Conservation (phyloP, 2,888 invertebrate species). For the Tinea semifulvella region DNA sequence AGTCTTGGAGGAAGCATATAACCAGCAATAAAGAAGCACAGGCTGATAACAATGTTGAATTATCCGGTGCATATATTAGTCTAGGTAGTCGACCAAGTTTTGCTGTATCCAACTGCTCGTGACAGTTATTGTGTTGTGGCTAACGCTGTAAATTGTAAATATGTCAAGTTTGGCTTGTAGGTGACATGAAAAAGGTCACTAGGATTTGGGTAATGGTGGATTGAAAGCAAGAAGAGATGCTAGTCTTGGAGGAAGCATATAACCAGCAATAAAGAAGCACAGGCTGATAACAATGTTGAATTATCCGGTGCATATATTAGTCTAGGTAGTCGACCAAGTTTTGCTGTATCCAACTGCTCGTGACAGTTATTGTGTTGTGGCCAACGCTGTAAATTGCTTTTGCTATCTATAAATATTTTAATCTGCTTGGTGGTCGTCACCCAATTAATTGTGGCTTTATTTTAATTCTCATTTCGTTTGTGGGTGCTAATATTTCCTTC, state of each 20-base stretch:
- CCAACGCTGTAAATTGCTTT: slow-evolving; percentile 60
- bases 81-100: not conserved
- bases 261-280: too few species aligned
- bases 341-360: slow-evolving; percentile 32
- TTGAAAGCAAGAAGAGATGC: too few species aligned
- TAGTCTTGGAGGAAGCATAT: too few species aligned
- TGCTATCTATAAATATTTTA: slow-evolving; percentile 62
- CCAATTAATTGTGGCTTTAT: slow-evolving; percentile 58
- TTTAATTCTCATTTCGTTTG: slow-evolving; percentile 24
- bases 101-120: slow-evolving; percentile 34
- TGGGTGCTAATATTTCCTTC: not conserved
- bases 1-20: too few species aligned
- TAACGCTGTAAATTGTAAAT: slow-evolving; percentile 59
- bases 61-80: too few species aligned
- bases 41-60: too few species aligned
- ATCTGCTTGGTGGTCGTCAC: slow-evolving; percentile 58
- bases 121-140: slow-evolving; percentile 57
- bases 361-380: slow-evolving; percentile 58
- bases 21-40: too few species aligned
- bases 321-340: not conserved
- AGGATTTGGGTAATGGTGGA: too few species aligned
- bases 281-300: too few species aligned
- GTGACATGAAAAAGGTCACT: too few species aligned
- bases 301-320: too few species aligned
- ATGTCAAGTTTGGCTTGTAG: too few species aligned